These are phyloP conservation scores for Struthidea cinerea DNA, from an alignment of 2,113 vertebrate genomes.

Conservation along the genomic window DNA sequence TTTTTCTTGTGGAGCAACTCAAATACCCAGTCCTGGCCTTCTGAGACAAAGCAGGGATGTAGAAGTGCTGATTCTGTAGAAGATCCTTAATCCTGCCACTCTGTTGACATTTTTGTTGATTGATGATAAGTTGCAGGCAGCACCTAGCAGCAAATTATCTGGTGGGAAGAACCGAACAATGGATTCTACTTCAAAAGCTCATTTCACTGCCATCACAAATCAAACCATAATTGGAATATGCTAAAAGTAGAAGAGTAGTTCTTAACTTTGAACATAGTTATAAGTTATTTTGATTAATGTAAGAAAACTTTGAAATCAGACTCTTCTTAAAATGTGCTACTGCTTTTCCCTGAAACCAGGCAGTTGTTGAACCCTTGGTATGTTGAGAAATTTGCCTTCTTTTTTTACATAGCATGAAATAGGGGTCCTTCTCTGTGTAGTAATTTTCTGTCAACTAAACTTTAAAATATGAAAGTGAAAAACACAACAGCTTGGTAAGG, in stretches of 20 bases:
- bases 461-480: neutral
- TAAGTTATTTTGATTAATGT: conserved; percentile 45
- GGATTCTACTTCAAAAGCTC: conserved; percentile 47
- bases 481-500: neutral
- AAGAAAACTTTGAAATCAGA: conserved; percentile 13
- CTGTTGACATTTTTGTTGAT: conserved; percentile 62
- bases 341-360: neutral
- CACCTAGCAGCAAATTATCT: conserved; percentile 56
- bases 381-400: neutral
- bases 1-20: neutral
- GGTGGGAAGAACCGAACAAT: conserved; percentile 57
- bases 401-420: neutral
- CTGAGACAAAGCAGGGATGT: neutral
- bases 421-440: neutral
- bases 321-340: neutral
- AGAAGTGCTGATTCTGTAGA: conserved; percentile 30
- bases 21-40: neutral
- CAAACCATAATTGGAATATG: conserved; percentile 49
- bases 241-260: conserved; percentile 55
- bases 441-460: neutral
- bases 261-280: conserved; percentile 13
- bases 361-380: neutral
- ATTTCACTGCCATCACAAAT: conserved; percentile 59
- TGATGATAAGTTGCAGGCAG: conserved; percentile 56
- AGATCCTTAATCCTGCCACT: conserved; percentile 2